Evolutionary conservation across 2,113 vertebrate species (phyloP), one percentile per base, ranked within the genome.

Genomic region (Centropristis striata): DNA sequence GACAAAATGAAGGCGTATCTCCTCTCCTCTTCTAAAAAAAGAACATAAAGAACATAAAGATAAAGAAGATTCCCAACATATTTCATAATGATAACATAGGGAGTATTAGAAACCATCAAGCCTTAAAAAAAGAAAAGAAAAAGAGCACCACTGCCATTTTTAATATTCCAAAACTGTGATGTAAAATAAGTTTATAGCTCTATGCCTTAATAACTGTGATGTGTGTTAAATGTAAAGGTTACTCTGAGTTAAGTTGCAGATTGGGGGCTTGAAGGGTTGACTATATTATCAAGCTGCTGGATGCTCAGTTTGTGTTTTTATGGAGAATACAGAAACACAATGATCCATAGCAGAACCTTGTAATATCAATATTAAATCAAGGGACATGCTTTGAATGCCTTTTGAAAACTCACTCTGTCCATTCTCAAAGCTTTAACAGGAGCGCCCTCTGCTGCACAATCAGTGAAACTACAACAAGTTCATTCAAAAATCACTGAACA

Each of bases 361-460:
- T n/a, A n/a, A n/a, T n/a, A n/a, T n/a, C n/a, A n/a, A n/a, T n/a
- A n/a, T n/a, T n/a, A n/a, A n/a, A n/a, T n/a, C n/a, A n/a, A n/a
- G n/a, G n/a, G n/a, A n/a, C n/a, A n/a, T 3, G 7, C 4, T 20
- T 0, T 5, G 3, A 1, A 16, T 4, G 18, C 4, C 15, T 16
- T 1, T 4, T 44, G 39, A 28, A 36, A 58, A 23, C 11, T 4
- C 13, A 25, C 2, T 14, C 1, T 2, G n/a, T 20, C 0, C 25
- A 5, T 23, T 8, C 27, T 60, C 50, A 85, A 70, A 83, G 59
- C 32, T 87, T 78, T 71, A 42, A 36, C 83, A 66, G 25, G 7
- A 84, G 67, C 65, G 88, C 86, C 89, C 88, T 92, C 94, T 94
- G 47, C 84, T 93, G 94, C 57, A 10, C 0, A 5, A 25, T 46